These are phyloP conservation scores for Ornithorhynchus anatinus DNA, from an alignment of 2,113 vertebrate species.

Conservation along the genomic window DNA sequence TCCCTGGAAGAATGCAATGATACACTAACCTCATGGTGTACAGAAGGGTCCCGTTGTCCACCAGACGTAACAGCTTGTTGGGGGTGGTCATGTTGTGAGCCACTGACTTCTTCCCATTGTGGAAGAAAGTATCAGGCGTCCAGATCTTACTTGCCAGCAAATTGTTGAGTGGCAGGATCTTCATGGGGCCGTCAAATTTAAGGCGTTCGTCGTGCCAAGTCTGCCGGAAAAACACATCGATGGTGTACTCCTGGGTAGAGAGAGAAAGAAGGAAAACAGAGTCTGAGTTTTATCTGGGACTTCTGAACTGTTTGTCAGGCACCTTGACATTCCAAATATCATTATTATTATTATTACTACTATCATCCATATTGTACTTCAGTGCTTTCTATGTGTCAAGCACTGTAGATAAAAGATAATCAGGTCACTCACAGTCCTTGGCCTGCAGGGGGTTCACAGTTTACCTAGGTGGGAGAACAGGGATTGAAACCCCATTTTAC, in stretches of 20 bases:
- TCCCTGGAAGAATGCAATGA: too few relatives aligned
- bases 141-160: slow-evolving; percentile 97
- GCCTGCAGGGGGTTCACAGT: too few relatives aligned
- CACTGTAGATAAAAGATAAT: too few relatives aligned
- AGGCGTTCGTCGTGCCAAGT: slow-evolving; percentile 96
- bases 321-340: too few relatives aligned
- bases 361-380: too few relatives aligned
- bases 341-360: too few relatives aligned
- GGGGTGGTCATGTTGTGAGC: slow-evolving; percentile 99
- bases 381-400: too few relatives aligned
- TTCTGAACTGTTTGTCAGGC: too few relatives aligned
- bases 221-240: slow-evolving; percentile 98
- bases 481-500: too few relatives aligned
- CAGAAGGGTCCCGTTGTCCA: slow-evolving; percentile 93
- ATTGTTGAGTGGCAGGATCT: slow-evolving; percentile 94
- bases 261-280: slow-evolving; percentile 1
- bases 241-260: slow-evolving; percentile 89
- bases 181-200: slow-evolving; percentile 97
- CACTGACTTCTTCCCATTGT: slow-evolving; percentile 97
- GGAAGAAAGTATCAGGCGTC: slow-evolving; percentile 98
- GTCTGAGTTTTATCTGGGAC: background rate
- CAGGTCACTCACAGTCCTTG: too few relatives aligned
- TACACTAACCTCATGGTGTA: slow-evolving; percentile 97
- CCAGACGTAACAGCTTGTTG: slow-evolving; percentile 92
- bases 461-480: too few relatives aligned